Evolutionary conservation across 2,113 vertebrate genomes (phyloP), one percentile per base, ranked within the genome.

Genomic region (Dolichotis patagonum): DNA sequence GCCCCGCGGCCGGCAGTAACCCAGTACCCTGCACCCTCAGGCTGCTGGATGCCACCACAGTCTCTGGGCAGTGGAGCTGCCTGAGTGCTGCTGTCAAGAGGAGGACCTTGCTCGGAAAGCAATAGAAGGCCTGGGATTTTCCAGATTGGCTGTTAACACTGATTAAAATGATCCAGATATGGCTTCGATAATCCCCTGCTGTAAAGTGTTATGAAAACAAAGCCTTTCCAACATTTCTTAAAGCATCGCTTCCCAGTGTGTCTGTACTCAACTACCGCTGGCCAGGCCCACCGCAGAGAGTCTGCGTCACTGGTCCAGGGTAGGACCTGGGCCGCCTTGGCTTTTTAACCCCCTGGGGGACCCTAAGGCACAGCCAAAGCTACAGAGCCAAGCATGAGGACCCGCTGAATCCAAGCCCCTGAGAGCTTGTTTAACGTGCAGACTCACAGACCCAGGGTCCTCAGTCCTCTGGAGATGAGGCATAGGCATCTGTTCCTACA

Each of bases 111-210:
- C 69, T 87, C 56, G 93, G 91, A 91, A 93, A 96, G 43, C 22
- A 54, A 8, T 20, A 82, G 87, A 91, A 94, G 32, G 30, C 38
- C 81, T 60, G 80, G 46, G 41, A 83, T 75, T 85, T 94, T 93
- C 63, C 83, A 94, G 73, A 89, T 63, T 91, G 63, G 16, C 35
- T 77, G 30, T 77, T n/a, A 77, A 71, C 14, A 35, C 43, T 77
- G 90, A 94, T 94, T 89, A 83, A 91, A 96, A 60, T 46, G 12
- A 77, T 62, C 93, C 49, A 83, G n/a, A 81, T 69, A 54, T 46
- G 69, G 71, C 80, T 56, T 60, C 20, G 63, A 4, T 78, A 78
- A 62, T 60, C 41, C 73, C 69, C 24, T 2, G 30, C 11, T 60
- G 54, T 49, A 43, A 82, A 81, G 35, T 49, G 13, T 7, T 71